Percentiles rank a stretch among this genome's conserved stretches.
These are phyloP conservation scores for Genyomyrus donnyi DNA, from an alignment of 2,113 vertebrate genomes.

Conservation along the genomic window DNA sequence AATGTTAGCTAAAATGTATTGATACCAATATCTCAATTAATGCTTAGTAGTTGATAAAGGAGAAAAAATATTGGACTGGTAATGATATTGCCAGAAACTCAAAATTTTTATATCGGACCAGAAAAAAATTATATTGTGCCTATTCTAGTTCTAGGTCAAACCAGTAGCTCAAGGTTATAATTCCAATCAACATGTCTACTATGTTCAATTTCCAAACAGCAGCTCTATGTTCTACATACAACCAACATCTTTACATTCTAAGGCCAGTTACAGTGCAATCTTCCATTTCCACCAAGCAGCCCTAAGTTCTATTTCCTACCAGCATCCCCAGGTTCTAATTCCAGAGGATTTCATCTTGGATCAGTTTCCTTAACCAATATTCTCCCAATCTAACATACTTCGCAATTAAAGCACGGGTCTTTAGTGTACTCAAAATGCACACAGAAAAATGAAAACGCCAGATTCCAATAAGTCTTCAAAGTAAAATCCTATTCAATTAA, in stretches of 20 bases:
- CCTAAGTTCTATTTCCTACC: not conserved
- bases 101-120: too few species aligned
- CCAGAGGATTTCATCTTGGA: not conserved
- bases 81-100: too few species aligned
- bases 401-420: not conserved
- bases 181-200: not conserved
- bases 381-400: not conserved
- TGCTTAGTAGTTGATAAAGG: too few species aligned
- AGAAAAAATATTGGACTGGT: too few species aligned
- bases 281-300: not conserved
- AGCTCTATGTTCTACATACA: not conserved
- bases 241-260: not conserved
- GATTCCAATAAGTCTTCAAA: not conserved
- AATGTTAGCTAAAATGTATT: too few species aligned
- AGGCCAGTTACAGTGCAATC: not conserved
- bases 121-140: not conserved
- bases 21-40: too few species aligned
- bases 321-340: not conserved
- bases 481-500: not conserved
- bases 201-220: not conserved
- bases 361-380: not conserved
- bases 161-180: not conserved
- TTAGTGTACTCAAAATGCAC: not conserved
- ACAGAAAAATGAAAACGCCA: not conserved
- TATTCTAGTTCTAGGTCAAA: not conserved